Base-by-base conservation (phyloP, 2,888 invertebrate genomes). In the Reticulitermes lucifugus region DNA sequence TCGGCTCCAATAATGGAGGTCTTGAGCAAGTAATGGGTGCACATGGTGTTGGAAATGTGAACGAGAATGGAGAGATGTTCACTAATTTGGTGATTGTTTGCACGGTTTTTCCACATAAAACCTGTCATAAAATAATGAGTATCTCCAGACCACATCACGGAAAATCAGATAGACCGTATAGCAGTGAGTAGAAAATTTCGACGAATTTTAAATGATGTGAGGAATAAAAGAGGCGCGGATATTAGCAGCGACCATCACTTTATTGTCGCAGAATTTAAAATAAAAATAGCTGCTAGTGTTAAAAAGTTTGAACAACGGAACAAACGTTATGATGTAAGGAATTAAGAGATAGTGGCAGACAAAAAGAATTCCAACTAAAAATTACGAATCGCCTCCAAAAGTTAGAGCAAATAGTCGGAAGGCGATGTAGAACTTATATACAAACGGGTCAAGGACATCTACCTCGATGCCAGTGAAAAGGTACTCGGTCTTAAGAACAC, bases 21-120 rank as follows among this genome's bases (percentile, higher is more conserved):
- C n/a, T 79, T 7, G 79, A 79, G n/a, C 79, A 55, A 12, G 51
- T 79, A 25, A 79, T 79, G 46, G 79, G 79, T 7, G 18, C 4
- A 79, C 79, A 79, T 46, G 79, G 55, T 25, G 7, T 79, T 51
- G 79, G n/a, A 71, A n/a, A 25, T 7, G 25, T 71, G n/a, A 71
- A 71, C 18, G 71, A 71, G 25, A 71, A 71, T 71, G 71, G 71
- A 12, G 25, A 71, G 71, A 14, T 71, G 71, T 71, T 71, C 18
- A 71, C 4, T 35, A 14, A 35, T 71, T 70, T 70, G 71, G n/a
- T 71, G n/a, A n/a, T 7, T 4, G 71, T 10, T 3, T 18, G 51
- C 14, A 55, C 79, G 21, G n/a, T 79, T n/a, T 79, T 9, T 55
- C 43, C 46, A n/a, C 25, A 79, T 55, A 79, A 75, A 75, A 75